Conservation (phyloP, 2,888 invertebrate genomes). For the Lochmaea capreae region DNA sequence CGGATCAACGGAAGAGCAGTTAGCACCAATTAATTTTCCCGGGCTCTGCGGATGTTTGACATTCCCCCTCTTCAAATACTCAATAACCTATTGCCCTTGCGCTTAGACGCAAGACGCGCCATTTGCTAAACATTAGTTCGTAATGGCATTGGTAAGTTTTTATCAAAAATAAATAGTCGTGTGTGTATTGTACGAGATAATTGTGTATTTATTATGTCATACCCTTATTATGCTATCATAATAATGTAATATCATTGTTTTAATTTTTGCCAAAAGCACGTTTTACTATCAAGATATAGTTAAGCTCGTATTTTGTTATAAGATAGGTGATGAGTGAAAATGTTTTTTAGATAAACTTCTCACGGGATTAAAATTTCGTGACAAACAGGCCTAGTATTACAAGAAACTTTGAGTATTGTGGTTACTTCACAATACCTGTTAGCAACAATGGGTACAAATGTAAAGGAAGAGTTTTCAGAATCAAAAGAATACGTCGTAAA, state of each 20-base stretch:
- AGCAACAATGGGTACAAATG: constrained; percentile 58
- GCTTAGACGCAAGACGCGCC: constrained; percentile 65
- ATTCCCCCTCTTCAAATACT: constrained; percentile 52
- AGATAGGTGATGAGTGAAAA: constrained; percentile 23
- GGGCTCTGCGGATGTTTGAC: constrained; percentile 58
- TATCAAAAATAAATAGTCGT: constrained; percentile 34
- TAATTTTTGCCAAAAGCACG: not conserved
- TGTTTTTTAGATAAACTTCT: constrained; percentile 60
- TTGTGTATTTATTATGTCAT: constrained; percentile 28
- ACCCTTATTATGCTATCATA: constrained; percentile 17
- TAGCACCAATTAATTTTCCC: constrained; percentile 46
- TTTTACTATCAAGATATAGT: constrained; percentile 17
- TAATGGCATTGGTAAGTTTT: constrained; percentile 66
- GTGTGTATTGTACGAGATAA: constrained; percentile 16
- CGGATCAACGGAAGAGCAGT: constrained; percentile 21
- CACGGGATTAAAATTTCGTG: constrained; percentile 61
- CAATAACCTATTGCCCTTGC: constrained; percentile 62
- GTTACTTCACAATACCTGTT: constrained; percentile 41
- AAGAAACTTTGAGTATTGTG: constrained; percentile 49
- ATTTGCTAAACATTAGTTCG: constrained; percentile 66
- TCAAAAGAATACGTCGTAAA: constrained; percentile 55
- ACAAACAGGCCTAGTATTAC: constrained; percentile 57
- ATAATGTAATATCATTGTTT: constrained; percentile 10
- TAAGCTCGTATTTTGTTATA: constrained; percentile 32
- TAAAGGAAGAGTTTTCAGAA: constrained; percentile 56